A percentile compares a stretch with the other conserved stretches of the same genome.
Evolutionary conservation across 2,113 vertebrate species (phyloP).

Genomic region (Diadophis punctatus): DNA sequence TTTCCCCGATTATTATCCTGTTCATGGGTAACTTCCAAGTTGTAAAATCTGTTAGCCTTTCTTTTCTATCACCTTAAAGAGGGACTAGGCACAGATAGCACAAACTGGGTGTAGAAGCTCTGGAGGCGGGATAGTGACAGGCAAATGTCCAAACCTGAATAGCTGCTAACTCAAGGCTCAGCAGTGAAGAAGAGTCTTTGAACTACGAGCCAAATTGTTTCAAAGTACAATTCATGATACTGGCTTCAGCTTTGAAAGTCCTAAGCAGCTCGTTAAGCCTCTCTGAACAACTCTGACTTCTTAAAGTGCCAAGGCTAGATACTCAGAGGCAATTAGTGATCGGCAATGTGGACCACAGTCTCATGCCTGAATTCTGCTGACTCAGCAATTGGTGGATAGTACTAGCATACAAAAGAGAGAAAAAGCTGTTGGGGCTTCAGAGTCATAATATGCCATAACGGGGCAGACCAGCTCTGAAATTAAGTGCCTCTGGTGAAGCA

Average conservation of each 20-base stretch:
- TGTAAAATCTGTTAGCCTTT: background rate
- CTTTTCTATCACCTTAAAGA: background rate
- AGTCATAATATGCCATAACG: background rate
- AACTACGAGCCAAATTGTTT: background rate
- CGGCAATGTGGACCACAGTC: background rate
- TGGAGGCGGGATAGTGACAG: background rate
- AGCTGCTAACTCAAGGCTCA: background rate
- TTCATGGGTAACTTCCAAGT: background rate
- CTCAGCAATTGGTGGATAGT: background rate
- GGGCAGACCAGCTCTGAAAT: background rate
- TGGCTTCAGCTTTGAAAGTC: background rate
- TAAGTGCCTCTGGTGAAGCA: background rate
- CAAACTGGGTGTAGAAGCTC: background rate
- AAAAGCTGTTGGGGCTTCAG: background rate
- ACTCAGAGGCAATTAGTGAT: background rate
- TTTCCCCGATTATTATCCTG: background rate
- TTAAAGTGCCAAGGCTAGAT: background rate
- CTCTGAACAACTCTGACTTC: background rate
- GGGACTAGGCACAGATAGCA: background rate
- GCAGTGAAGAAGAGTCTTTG: background rate
- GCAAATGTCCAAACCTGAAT: background rate
- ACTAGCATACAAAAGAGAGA: background rate
- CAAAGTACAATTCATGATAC: background rate
- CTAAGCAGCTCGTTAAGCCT: background rate
- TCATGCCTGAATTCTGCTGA: background rate